phyloP scores from a whole-genome alignment of 2,888 invertebrate genomes.

The Spodoptera littoralis region DNA sequence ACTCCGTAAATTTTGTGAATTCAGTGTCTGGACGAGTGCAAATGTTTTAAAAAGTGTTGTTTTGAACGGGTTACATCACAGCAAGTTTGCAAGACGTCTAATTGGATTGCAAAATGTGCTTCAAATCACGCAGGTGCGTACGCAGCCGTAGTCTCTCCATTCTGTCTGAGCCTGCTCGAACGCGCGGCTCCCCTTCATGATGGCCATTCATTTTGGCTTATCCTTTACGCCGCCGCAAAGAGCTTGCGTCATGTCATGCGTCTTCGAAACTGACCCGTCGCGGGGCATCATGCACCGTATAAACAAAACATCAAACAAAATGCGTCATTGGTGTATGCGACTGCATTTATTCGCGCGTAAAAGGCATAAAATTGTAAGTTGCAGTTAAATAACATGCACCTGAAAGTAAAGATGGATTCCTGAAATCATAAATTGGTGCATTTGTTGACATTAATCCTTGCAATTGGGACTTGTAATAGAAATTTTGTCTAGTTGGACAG shows the following conservation, averaged over 20 bases:
- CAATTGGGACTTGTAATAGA: constrained; percentile 3
- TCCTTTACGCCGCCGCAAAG: constrained; percentile 89
- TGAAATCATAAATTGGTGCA: constrained; percentile 30
- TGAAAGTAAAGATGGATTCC: constrained; percentile 22
- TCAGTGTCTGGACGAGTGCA: constrained; percentile 80
- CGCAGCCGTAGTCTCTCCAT: constrained; percentile 97
- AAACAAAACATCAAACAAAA: constrained; percentile 79
- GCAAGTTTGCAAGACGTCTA: constrained; percentile 79
- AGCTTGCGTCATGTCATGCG: constrained; percentile 87
- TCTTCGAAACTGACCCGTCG: constrained; percentile 80
- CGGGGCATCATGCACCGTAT: constrained; percentile 77
- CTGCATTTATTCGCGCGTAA: constrained; percentile 44
- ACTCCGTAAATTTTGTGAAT: constrained; percentile 80
- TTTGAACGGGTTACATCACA: constrained; percentile 87
- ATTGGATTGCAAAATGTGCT: constrained; percentile 85
- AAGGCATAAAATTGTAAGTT: constrained; percentile 38
- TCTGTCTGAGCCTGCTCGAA: constrained; percentile 97
- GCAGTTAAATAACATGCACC: constrained; percentile 31
- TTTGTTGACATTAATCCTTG: constrained; percentile 9
- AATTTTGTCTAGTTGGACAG: constrained; percentile 45
- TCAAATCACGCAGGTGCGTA: constrained; percentile 97
- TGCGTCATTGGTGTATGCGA: constrained; percentile 67
- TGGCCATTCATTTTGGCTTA: constrained; percentile 88
- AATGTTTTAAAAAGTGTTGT: constrained; percentile 85
- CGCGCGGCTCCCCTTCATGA: constrained; percentile 88